Evolutionary conservation across 2,888 invertebrate species (phyloP), one percentile per base, ranked within the genome.

Genomic region (Herminia tarsipennalis): DNA sequence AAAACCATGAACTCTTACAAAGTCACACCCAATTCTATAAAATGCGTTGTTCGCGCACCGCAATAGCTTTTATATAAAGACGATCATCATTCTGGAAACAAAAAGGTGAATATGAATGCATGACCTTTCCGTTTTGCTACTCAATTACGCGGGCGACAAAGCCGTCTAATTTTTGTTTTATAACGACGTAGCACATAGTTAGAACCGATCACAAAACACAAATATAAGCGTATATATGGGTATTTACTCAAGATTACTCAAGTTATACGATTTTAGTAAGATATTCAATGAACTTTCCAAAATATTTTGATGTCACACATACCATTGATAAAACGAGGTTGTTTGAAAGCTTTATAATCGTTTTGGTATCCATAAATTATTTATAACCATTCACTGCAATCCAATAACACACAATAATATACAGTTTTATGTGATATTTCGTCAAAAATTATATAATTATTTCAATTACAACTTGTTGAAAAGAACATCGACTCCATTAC

Each of bases 401-500:
- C 83, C 81, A 77, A 71, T 68, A 70, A 68, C 53, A 55, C 78
- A 78, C 76, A 70, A 66, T 67, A 70, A 67, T 62, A 70, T 73
- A 69, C 64, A 74, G 73, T 78, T 83, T 81, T 81, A 72, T 69
- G 77, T 84, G 82, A 82, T 79, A 82, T 79, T 81, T 80, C 66
- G 52, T 57, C 46, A 50, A 60, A 74, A 82, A 78, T 71, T 63
- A 67, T 62, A 66, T 70, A 79, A 81, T 76, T 73, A 70, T 66
- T 73, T 74, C 65, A 80, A 76, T 77, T 76, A 80, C 66, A 78
- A 81, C 71, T 81, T 66, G 68, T 79, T 65, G 74, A 77, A 78
- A 66, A 76, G 78, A 83, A 85, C 80, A 79, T 92, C 88, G 92
- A 92, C 93, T 93, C 93, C 93, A 93, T 93, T 93, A 93, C 93